These are phyloP conservation scores for Chitala chitala DNA, from an alignment of 2,113 vertebrate species.

Conservation along the genomic window DNA sequence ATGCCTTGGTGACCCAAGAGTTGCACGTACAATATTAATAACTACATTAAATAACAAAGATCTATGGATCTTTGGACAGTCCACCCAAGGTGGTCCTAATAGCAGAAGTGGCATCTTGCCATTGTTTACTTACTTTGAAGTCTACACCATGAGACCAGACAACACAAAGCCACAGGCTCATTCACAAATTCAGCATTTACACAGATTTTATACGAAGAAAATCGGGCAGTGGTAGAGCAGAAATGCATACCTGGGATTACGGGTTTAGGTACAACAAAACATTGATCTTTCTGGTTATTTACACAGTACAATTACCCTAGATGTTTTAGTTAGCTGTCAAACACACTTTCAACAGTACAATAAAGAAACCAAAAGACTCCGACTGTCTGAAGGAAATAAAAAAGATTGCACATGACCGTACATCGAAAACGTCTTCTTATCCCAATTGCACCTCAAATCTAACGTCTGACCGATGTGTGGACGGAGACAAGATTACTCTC, in stretches of 20 bases:
- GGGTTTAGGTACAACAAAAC: background rate
- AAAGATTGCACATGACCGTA: no score
- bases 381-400: background rate
- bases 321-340: background rate
- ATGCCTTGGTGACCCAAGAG: no score
- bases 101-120: no score
- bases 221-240: no score
- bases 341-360: background rate
- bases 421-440: no score
- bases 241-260: background rate
- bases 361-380: background rate
- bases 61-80: no score
- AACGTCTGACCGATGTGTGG: background rate
- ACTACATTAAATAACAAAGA: no score
- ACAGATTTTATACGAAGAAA: background rate
- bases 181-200: background rate
- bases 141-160: background rate
- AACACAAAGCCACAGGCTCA: no score
- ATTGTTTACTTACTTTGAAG: background rate
- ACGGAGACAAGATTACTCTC: no score
- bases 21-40: no score
- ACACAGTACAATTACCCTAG: background rate
- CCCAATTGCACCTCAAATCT: no score
- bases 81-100: no score
- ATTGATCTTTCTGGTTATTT: background rate